A percentile compares a stretch with the other conserved stretches of the same genome.
These are phyloP conservation scores for Iphiclides podalirius DNA, from an alignment of 2,888 invertebrate species.

Conservation along the genomic window DNA sequence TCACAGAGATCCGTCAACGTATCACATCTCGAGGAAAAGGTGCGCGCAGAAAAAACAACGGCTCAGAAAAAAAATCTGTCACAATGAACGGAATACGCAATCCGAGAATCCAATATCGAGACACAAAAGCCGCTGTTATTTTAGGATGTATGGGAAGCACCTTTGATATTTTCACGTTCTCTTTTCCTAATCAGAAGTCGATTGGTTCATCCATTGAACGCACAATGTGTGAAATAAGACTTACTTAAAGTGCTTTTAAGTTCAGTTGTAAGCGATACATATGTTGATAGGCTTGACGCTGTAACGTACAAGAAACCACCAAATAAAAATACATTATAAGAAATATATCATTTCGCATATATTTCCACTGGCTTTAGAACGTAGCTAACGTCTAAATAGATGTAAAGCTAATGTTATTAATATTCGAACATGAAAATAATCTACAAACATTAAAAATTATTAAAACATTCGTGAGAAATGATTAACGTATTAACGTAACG, in stretches of 20 bases:
- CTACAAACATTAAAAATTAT: too few species aligned
- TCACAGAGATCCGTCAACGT: slow-evolving; percentile 67
- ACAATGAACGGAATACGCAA: slow-evolving; percentile 67
- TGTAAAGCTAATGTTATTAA: too few species aligned
- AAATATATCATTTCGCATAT: too few species aligned
- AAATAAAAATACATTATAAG: too few species aligned
- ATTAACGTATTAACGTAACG: too few species aligned
- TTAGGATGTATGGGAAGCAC: slow-evolving; percentile 45
- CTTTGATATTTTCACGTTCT: slow-evolving; percentile 29
- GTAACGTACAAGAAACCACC: background rate
- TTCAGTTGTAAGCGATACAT: background rate
- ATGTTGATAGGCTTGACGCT: background rate
- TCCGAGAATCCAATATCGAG: slow-evolving; percentile 63
- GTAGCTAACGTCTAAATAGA: too few species aligned
- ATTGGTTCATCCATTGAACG: slow-evolving; percentile 19
- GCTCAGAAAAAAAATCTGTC: slow-evolving; percentile 40
- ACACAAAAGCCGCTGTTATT: slow-evolving; percentile 63
- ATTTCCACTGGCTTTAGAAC: too few species aligned
- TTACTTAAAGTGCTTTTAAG: background rate
- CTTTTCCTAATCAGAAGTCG: slow-evolving; percentile 25
- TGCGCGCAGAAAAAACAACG: slow-evolving; percentile 32
- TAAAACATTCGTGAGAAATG: too few species aligned
- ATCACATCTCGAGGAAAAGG: slow-evolving; percentile 60
- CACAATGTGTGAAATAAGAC: slow-evolving; percentile 1
- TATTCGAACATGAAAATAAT: too few species aligned